Percentiles rank a stretch among this genome's conserved stretches.
Conservation (phyloP, 2,797 vertebrate genomes). For the Syngnathus rostellatus region DNA sequence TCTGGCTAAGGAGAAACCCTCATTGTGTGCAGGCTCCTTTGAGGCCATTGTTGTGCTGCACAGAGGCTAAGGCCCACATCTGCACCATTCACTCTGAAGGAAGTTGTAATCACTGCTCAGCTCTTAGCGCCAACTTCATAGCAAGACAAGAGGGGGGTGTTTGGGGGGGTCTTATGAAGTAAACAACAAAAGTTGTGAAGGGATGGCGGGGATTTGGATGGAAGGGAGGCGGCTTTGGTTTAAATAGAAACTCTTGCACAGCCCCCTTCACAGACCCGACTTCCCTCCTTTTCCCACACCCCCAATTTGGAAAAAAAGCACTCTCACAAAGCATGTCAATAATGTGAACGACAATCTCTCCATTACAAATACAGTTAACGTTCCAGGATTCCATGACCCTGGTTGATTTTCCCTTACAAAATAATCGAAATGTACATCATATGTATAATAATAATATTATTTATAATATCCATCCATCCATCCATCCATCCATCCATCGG, state of each 20-base stretch:
- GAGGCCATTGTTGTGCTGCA: slow-evolving; percentile 68
- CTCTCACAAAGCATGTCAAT: slow-evolving; percentile 27
- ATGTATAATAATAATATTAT: too few species aligned
- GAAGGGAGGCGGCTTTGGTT: slow-evolving; percentile 45
- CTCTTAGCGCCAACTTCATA: slow-evolving; percentile 58
- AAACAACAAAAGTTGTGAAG: slow-evolving; percentile 38
- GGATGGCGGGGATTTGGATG: slow-evolving; percentile 25
- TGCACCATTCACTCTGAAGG: slow-evolving; percentile 70
- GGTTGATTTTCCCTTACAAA: slow-evolving; percentile 33
- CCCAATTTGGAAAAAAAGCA: slow-evolving; percentile 23
- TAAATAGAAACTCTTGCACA: slow-evolving; percentile 61
- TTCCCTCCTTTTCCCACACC: slow-evolving; percentile 30
- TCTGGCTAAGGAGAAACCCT: slow-evolving; percentile 63
- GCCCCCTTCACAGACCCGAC: slow-evolving; percentile 19
- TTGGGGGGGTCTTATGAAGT: slow-evolving; percentile 9
- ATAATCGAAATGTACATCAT: too few species aligned
- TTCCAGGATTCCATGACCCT: background rate
- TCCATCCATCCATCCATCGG: too few species aligned
- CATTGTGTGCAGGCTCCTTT: slow-evolving; percentile 69
- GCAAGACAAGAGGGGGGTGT: slow-evolving; percentile 35
- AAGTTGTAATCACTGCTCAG: slow-evolving; percentile 71
- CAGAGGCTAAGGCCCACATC: slow-evolving; percentile 67
- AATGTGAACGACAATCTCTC: slow-evolving; percentile 41
- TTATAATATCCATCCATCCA: too few species aligned
- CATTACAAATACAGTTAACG: slow-evolving; percentile 15